Percentiles rank a stretch among this genome's conserved stretches.
phyloP scores from a whole-genome alignment of 1,140 invertebrate species.

The Drosophila tropicalis region DNA sequence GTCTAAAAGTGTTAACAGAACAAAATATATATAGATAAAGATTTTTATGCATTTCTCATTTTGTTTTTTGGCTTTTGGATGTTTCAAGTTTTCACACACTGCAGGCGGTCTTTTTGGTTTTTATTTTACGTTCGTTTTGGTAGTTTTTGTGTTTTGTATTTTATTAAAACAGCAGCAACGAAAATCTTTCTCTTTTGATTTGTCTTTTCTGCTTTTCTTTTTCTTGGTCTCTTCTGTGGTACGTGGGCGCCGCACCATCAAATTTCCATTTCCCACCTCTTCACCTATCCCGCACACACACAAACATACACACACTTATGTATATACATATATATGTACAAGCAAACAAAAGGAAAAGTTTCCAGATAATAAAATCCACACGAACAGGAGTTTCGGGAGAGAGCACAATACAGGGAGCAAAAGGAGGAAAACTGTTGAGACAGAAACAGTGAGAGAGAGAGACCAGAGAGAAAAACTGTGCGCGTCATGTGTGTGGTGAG shows the following conservation, averaged over 20 bases:
- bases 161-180: slow-evolving; percentile 48
- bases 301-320: neutral
- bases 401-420: neutral
- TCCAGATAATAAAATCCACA: slow-evolving; percentile 72
- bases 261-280: neutral
- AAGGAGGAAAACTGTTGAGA: neutral
- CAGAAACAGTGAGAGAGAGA: slow-evolving; percentile 17
- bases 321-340: slow-evolving; percentile 48
- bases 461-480: slow-evolving; percentile 28
- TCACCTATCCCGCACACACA: neutral
- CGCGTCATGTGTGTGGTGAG: slow-evolving; percentile 58
- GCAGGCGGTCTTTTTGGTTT: slow-evolving; percentile 41
- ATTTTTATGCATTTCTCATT: slow-evolving; percentile 8
- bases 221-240: slow-evolving; percentile 57
- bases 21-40: neutral
- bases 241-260: slow-evolving; percentile 69
- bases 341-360: slow-evolving; percentile 60
- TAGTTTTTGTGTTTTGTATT: slow-evolving; percentile 24
- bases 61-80: slow-evolving; percentile 3
- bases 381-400: slow-evolving; percentile 41
- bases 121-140: slow-evolving; percentile 7
- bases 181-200: slow-evolving; percentile 58
- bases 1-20: slow-evolving; percentile 50
- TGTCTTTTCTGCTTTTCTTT: slow-evolving; percentile 45
- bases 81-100: slow-evolving; percentile 32